These are phyloP conservation scores for Stegodyphus mimosarum DNA, from an alignment of 1,140 invertebrate genomes.

Conservation along the genomic window DNA sequence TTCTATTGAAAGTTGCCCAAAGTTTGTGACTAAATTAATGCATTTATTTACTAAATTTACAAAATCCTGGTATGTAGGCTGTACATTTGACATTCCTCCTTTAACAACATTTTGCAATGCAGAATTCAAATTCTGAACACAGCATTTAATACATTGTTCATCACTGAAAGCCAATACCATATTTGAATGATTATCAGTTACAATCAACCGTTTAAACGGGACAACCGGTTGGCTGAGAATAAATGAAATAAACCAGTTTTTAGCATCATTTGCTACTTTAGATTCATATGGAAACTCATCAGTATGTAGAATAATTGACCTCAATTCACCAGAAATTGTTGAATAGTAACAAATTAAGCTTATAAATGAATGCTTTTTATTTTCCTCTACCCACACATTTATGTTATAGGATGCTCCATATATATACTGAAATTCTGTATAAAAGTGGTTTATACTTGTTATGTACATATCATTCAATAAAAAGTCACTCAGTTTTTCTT, in stretches of 20 bases:
- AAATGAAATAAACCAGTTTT: conserved; percentile 25
- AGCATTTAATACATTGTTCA: conserved; percentile 23
- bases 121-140: conserved; percentile 5
- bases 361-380: conserved; percentile 15
- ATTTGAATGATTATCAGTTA: too few species aligned
- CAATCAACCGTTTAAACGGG: too few species aligned
- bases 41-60: conserved; percentile 10
- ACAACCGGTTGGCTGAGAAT: conserved; percentile 24
- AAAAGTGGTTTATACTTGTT: conserved; percentile 24
- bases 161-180: conserved; percentile 18
- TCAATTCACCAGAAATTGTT: neutral
- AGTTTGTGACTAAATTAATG: conserved; percentile 7
- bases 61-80: conserved; percentile 25
- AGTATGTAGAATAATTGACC: conserved; percentile 27
- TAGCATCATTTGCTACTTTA: conserved; percentile 9
- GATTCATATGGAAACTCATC: conserved; percentile 45
- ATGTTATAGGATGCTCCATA: conserved; percentile 36
- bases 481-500: conserved; percentile 17
- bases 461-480: conserved; percentile 43
- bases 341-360: conserved; percentile 24
- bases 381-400: conserved; percentile 35
- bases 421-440: conserved; percentile 47
- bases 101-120: neutral
- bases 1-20: neutral
- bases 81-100: neutral